Conservation (phyloP, 2,797 vertebrate genomes). For the Sebastes oblongus region DNA sequence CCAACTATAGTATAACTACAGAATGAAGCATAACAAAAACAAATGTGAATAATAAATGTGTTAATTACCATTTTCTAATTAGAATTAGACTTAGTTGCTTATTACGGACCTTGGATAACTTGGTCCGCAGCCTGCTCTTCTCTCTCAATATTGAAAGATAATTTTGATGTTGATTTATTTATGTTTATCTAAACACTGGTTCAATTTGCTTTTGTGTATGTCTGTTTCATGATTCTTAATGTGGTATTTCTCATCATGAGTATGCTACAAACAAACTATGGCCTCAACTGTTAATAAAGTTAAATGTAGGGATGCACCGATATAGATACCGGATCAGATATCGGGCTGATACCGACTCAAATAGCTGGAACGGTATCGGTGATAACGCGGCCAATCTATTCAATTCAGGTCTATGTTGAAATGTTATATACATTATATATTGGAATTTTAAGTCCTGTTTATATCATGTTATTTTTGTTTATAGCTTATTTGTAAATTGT, state of each 20-base stretch:
- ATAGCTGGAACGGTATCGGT: no score
- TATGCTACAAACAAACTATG: neutral
- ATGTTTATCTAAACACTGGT: neutral
- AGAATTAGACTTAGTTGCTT: neutral
- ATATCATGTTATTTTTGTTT: no score
- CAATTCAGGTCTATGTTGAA: no score
- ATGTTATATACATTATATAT: no score
- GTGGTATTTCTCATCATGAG: slow-evolving; percentile 5
- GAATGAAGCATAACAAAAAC: neutral
- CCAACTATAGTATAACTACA: neutral
- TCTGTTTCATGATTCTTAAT: slow-evolving; percentile 12
- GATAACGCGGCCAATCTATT: no score
- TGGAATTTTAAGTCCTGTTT: no score
- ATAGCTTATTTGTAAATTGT: no score
- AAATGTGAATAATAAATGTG: neutral
- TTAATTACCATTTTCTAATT: neutral
- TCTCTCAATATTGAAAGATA: neutral
- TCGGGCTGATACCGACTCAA: no score
- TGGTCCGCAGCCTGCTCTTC: neutral
- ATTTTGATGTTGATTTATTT: neutral
- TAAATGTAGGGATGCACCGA: neutral
- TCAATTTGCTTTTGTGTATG: slow-evolving; percentile 12
- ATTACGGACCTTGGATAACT: neutral
- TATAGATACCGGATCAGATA: no score
- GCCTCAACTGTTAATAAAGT: neutral